Evolutionary conservation across 2,113 vertebrate species (phyloP), one percentile per base, ranked within the genome.

Genomic region (Vimba vimba): DNA sequence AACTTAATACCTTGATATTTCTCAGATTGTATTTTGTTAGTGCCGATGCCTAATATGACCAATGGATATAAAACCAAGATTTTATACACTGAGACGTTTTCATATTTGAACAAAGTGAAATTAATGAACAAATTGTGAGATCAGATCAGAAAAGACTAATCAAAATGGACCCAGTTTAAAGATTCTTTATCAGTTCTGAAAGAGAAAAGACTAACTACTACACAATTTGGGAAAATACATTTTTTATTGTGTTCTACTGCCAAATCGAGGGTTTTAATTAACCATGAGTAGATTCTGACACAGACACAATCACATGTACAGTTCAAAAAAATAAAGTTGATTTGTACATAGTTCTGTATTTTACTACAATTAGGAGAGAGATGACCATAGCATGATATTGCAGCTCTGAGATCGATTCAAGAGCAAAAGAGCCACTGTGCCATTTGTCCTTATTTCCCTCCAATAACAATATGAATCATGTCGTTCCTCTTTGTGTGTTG

Each of bases 311-410:
- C 15, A 84, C 25, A 87, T 74, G 45, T 12, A 71, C 68, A 88
- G 83, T 88, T 86, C 60, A 52, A n/a, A 91, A 92, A 91, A 91
- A 91, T 87, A 83, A 93, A 82, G 89, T 85, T 57, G 1, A 71
- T 86, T 57, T 62, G 11, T 59, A 17, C 47, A 74, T 30, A 6
- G 17, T 57, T 68, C 17, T 78, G 0, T 57, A 6, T 57, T 36
- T 33, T 33, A 1, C 30, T 11, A 33, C 15, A 30, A 3, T 19
- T 33, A 33, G 10, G 2, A 74, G 39, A n/a, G 17, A 30, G n/a
- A 19, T 19, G 39, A 43, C 8, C 39, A 43, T 43, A 25, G 43
- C 21, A n/a, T n/a, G n/a, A 50, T 11, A 5, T 21, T 11, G 21
- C 3, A 8, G 27, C 15, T 33, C 3, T 52, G 39, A 50, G n/a